phyloP scores from a whole-genome alignment of 2,888 invertebrate species.

The Zelleria hepariella region DNA sequence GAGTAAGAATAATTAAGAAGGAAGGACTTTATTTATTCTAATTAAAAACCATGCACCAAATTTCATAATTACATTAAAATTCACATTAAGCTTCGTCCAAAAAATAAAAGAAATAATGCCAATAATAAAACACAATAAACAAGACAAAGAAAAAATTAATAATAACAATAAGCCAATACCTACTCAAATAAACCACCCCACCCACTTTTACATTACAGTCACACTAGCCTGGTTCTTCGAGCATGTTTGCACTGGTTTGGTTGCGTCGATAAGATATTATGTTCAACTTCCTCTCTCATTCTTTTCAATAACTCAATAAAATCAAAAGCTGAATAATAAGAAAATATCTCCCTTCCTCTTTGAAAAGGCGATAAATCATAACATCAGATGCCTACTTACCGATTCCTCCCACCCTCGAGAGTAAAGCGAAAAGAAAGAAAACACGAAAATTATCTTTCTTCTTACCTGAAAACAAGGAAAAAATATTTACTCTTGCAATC shows the following conservation, averaged over 20 bases:
- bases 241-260: not conserved
- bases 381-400: conserved; percentile 41
- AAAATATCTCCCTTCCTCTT: not conserved
- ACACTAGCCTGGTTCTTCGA: not conserved
- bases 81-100: too few species aligned
- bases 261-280: too few species aligned
- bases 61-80: too few species aligned
- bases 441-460: conserved; percentile 36
- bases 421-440: conserved; percentile 15
- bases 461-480: conserved; percentile 34
- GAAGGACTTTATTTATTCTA: too few species aligned
- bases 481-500: conserved; percentile 31
- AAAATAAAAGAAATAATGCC: too few species aligned
- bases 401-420: not conserved
- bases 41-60: too few species aligned
- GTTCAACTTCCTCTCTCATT: not conserved
- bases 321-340: not conserved
- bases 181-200: too few species aligned
- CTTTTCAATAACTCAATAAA: not conserved
- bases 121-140: too few species aligned
- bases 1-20: too few species aligned
- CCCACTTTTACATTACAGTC: too few species aligned
- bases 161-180: too few species aligned
- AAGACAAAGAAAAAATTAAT: too few species aligned
- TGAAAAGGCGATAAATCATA: conserved; percentile 48